Evolutionary conservation across 2,113 vertebrate genomes (phyloP), one percentile per base, ranked within the genome.

Genomic region (Myrmecophaga tridactyla): DNA sequence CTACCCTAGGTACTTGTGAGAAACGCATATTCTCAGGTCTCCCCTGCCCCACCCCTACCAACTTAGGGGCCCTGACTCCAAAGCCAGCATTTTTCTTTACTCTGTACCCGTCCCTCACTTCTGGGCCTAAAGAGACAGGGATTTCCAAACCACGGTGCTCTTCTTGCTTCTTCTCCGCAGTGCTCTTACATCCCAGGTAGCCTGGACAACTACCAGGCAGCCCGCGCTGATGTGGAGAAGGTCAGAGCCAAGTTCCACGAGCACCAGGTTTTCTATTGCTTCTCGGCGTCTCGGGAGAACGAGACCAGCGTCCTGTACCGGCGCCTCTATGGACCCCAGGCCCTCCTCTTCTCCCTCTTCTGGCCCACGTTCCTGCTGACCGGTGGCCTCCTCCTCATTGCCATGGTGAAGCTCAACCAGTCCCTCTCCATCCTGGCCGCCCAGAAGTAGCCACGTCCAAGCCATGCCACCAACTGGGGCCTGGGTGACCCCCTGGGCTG

Each of bases 341-440:
- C 84, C 9, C 97, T 99, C 5, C 82, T 98, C 48, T 97, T 98
- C 31, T 96, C 96, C 70, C 98, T 98, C 84, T 97, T 98, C 86
- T 99, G 98, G 98, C 98, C 98, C 70, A 98, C 98, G 1, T 98
- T 98, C 46, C 96, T 99, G 97, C 97, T 99, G 81, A 98, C 95
- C 0, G 98, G 98, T 0, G 98, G 98, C 83, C 97, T 98, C 93
- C 97, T 98, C 43, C 95, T 99, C 43, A 97, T 99, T 0, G 94
- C 97, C 93, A 98, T 99, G 96, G 98, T 99, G 62, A 99, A 99
- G 97, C 96, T 98, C 53, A 99, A 98, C 95, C 98, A 98, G 84
- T 98, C 98, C 27, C 72, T 99, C 80, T 98, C 98, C n/a, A 97
- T 98, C 94, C 95, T 98, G 92, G 98, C 98, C 1, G 98, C 98